Conservation (phyloP, 2,113 vertebrate species). For the Callopanchax toddi region DNA sequence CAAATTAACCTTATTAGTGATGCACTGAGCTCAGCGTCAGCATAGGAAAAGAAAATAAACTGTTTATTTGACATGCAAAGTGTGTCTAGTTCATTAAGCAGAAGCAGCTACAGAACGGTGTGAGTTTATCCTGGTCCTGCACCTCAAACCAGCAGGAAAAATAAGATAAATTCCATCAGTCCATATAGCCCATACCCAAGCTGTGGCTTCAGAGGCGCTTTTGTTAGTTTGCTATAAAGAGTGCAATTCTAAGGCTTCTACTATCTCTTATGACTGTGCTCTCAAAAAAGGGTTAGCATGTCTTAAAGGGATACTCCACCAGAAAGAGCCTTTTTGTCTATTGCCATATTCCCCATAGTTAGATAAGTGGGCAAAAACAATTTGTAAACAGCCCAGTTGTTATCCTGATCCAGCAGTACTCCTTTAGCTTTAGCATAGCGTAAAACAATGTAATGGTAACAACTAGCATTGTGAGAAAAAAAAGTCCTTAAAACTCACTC, state of each 20-base stretch:
- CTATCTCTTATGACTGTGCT: background rate
- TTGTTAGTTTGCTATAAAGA: constrained; percentile 45
- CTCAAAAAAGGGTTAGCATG: background rate
- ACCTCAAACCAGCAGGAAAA: constrained; percentile 53
- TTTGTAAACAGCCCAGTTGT: too few relatives aligned
- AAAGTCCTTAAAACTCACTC: too few relatives aligned
- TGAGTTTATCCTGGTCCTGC: constrained; percentile 53
- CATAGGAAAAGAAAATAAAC: constrained; percentile 29
- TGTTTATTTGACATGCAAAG: constrained; percentile 72
- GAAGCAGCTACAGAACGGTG: constrained; percentile 54
- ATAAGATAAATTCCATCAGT: constrained; percentile 32
- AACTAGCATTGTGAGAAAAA: too few relatives aligned
- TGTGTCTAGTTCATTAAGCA: constrained; percentile 67
- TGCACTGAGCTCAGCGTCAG: constrained; percentile 59
- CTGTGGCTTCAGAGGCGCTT: constrained; percentile 21
- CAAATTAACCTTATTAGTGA: constrained; percentile 74
- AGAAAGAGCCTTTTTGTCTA: too few relatives aligned
- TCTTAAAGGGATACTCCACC: too few relatives aligned
- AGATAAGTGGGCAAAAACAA: too few relatives aligned
- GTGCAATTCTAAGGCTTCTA: constrained; percentile 15
- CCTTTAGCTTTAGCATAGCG: too few relatives aligned
- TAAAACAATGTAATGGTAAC: too few relatives aligned
- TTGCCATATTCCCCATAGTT: too few relatives aligned
- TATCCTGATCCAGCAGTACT: too few relatives aligned
- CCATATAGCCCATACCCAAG: constrained; percentile 36